Percentiles rank a stretch among this genome's conserved stretches.
Conservation (phyloP, 2,888 invertebrate species). For the Trypoxylon attenuatum region DNA sequence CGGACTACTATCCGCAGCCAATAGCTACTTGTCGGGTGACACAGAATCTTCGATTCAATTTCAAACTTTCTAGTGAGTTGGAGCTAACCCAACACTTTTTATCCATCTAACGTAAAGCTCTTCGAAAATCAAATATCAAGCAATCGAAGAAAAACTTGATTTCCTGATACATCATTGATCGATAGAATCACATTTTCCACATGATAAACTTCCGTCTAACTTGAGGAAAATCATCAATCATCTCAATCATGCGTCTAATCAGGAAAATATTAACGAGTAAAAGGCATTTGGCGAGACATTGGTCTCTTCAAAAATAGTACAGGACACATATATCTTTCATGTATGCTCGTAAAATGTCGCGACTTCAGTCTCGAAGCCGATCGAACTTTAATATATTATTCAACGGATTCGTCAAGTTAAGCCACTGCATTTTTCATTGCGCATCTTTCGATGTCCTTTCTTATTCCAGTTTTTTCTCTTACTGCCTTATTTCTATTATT, state of each 20-base stretch:
- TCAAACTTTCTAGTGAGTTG: conserved; percentile 8
- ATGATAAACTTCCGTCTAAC: no score
- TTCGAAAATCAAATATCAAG: background rate
- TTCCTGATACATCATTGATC: no score
- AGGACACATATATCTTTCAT: background rate
- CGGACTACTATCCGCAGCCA: no score
- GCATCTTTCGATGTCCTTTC: background rate
- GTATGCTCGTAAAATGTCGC: conserved; percentile 1
- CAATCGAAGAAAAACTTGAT: no score
- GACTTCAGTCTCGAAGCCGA: conserved; percentile 4
- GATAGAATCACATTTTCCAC: no score
- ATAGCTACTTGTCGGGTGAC: conserved; percentile 29
- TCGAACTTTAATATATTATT: conserved; percentile 46
- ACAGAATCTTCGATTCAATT: conserved; percentile 35
- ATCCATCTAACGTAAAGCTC: background rate
- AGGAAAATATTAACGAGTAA: no score
- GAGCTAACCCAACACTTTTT: no score
- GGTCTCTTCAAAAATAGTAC: conserved; percentile 20
- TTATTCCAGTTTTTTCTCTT: background rate
- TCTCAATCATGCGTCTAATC: no score
- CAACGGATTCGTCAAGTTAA: conserved; percentile 23
- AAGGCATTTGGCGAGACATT: no score
- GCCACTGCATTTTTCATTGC: conserved; percentile 2
- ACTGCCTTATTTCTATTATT: conserved; percentile 18
- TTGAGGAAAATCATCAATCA: no score